Evolutionary conservation across 2,888 invertebrate genomes (phyloP), one percentile per base, ranked within the genome.

Genomic region (Tortrix viridana): DNA sequence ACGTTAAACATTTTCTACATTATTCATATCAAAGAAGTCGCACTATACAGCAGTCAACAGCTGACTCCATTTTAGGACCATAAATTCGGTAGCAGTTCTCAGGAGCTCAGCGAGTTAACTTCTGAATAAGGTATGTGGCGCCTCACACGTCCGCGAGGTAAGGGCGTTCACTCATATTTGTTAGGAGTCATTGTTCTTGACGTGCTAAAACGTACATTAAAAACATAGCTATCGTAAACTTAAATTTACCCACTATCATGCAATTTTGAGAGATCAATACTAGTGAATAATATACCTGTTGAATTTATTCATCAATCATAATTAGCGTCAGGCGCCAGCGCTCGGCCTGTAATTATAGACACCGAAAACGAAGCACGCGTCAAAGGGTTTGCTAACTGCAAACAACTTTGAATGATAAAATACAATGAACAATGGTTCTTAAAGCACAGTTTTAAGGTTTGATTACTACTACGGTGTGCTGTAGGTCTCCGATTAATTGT

Each of bases 401-500:
- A 53, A 58, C 53, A 47, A 49, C 32, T 41, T 41, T 32, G 38
- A 53, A 53, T 46, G 37, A 14, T 37, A 23, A 5, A 52, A 38
- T 26, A 20, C 26, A 16, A 20, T 6, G 43, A 19, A 56, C 56
- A 46, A 4, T 63, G 20, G 22, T 16, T 32, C 57, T 58, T 41
- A 53, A 48, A 16, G 26, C 58, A 58, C 58, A 48, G 57, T 20
- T 43, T 23, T 32, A 63, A 22, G 52, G 52, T 32, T 57, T 26
- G 44, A 26, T 26, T 26, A 37, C 18, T 23, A 26, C 6, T 18
- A 26, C 18, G 50, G 19, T 38, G 41, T 26, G 41, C 32, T 18
- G 26, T 37, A 41, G 38, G 41, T n/a, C n/a, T 38, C 74, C 79
- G 77, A 81, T 81, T 81, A 84, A 83, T 80, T 76, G 71, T 75